phyloP scores from a whole-genome alignment of 2,113 vertebrate genomes.

The Tychaedon coryphoeus region DNA sequence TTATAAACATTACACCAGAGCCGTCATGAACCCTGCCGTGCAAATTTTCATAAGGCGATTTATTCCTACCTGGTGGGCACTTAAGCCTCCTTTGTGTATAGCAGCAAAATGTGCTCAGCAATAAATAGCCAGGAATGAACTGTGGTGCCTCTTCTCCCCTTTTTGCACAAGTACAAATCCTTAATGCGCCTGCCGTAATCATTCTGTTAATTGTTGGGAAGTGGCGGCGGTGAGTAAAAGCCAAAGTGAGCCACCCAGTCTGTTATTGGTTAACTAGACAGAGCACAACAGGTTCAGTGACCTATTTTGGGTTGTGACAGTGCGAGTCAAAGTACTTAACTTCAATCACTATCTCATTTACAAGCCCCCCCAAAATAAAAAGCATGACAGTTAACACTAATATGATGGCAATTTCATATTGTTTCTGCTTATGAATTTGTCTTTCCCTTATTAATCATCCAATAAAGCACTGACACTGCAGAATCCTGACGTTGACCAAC shows the following conservation, averaged over 20 bases:
- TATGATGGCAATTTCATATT: slow-evolving; percentile 87
- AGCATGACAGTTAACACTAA: slow-evolving; percentile 82
- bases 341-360: slow-evolving; percentile 84
- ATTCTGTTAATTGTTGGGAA: background rate
- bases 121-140: slow-evolving; percentile 58
- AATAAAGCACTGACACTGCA: slow-evolving; percentile 98
- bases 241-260: slow-evolving; percentile 21
- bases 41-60: slow-evolving; percentile 74
- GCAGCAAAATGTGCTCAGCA: slow-evolving; percentile 58
- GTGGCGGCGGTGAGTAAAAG: background rate
- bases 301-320: slow-evolving; percentile 78
- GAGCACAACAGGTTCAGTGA: slow-evolving; percentile 76
- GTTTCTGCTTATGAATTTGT: slow-evolving; percentile 97
- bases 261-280: slow-evolving; percentile 77
- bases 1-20: slow-evolving; percentile 70
- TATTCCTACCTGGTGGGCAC: slow-evolving; percentile 73
- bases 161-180: slow-evolving; percentile 35
- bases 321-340: slow-evolving; percentile 81
- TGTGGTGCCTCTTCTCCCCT: background rate
- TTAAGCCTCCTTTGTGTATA: slow-evolving; percentile 67
- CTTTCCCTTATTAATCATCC: slow-evolving; percentile 99
- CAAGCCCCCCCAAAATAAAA: slow-evolving; percentile 73
- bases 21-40: slow-evolving; percentile 56
- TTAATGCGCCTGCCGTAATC: background rate
- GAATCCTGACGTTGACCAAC: slow-evolving; percentile 95